Evolutionary conservation across 2,113 vertebrate genomes (phyloP).

Genomic region (Pleuronectes platessa): DNA sequence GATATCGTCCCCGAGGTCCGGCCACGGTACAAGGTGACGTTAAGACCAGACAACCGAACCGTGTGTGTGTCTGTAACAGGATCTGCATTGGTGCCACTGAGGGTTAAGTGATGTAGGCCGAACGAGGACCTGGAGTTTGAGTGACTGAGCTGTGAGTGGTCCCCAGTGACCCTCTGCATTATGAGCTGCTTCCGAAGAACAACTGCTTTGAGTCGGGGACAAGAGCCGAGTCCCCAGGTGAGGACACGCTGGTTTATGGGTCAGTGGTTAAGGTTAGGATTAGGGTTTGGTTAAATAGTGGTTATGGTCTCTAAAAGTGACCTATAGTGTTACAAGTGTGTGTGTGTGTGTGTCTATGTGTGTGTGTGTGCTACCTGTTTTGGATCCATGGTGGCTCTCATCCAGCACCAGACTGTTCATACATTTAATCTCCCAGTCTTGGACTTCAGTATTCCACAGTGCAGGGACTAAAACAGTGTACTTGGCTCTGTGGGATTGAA

Average conservation of each 20-base stretch:
- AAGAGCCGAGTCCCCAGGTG: not conserved
- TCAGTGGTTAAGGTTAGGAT: not conserved
- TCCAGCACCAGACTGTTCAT: slow-evolving; percentile 81
- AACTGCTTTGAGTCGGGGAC: not conserved
- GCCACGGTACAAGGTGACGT: slow-evolving; percentile 25
- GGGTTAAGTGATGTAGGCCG: slow-evolving; percentile 57
- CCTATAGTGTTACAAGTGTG: not conserved
- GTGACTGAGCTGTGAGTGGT: slow-evolving; percentile 6
- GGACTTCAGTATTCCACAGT: slow-evolving; percentile 79
- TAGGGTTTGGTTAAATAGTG: no score
- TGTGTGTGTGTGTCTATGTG: no score
- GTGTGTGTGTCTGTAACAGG: slow-evolving; percentile 20
- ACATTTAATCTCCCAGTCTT: slow-evolving; percentile 82
- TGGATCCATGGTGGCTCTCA: slow-evolving; percentile 46
- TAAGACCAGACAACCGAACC: slow-evolving; percentile 6
- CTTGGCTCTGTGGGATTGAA: slow-evolving; percentile 63
- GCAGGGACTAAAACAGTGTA: slow-evolving; percentile 76
- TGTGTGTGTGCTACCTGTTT: slow-evolving; percentile 39
- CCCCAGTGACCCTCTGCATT: slow-evolving; percentile 19
- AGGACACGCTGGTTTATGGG: not conserved
- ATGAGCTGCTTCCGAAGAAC: not conserved
- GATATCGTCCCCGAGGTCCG: slow-evolving; percentile 19
- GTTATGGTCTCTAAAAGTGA: not conserved
- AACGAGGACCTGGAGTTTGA: slow-evolving; percentile 36
- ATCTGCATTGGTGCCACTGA: slow-evolving; percentile 33